Conservation (phyloP, 2,113 vertebrate genomes). For the Urocolius indicus region DNA sequence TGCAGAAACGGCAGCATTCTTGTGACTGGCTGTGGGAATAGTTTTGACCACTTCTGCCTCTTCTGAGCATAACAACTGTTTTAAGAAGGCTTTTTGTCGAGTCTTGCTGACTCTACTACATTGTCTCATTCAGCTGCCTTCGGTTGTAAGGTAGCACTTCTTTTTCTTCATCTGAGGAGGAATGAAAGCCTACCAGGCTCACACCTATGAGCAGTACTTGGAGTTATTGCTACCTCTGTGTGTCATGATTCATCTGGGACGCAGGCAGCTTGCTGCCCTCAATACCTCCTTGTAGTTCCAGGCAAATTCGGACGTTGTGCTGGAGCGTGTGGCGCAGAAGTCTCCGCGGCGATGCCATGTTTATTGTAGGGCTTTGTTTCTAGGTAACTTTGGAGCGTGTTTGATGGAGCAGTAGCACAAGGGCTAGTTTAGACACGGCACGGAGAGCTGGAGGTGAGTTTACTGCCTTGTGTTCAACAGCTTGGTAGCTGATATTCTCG, state of each 20-base stretch:
- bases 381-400: neutral
- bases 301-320: neutral
- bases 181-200: neutral
- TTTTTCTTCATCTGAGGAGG: neutral
- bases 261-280: conserved; percentile 3
- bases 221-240: neutral
- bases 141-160: neutral
- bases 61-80: neutral
- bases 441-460: neutral
- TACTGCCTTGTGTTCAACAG: neutral
- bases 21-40: rapidly evolving
- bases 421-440: neutral
- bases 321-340: neutral
- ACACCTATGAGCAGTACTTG: neutral
- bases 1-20: neutral
- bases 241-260: neutral
- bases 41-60: neutral
- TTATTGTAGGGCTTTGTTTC: neutral
- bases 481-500: neutral
- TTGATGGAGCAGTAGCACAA: rapidly evolving
- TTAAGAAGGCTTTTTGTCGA: neutral
- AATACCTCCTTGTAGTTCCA: neutral
- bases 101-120: neutral
- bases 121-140: rapidly evolving
- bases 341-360: neutral